These are phyloP conservation scores for Labeo calbasu DNA, from an alignment of 2,797 vertebrate species.

Conservation along the genomic window DNA sequence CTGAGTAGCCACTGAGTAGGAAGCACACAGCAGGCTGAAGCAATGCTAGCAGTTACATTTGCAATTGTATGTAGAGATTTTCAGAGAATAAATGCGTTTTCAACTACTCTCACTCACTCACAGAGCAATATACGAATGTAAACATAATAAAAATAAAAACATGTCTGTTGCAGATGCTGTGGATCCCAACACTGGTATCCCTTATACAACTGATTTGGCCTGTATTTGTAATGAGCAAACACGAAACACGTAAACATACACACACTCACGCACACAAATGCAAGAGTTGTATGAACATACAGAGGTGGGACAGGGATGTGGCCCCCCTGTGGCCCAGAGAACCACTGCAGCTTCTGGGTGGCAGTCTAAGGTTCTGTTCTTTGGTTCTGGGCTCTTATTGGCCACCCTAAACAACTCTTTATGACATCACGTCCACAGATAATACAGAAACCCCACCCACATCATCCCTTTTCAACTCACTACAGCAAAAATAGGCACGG, in stretches of 20 bases:
- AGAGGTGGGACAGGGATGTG: constrained; percentile 9
- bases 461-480: constrained; percentile 1
- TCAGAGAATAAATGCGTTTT: constrained; percentile 8
- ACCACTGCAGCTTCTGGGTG: constrained; percentile 62
- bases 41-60: neutral
- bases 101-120: constrained; percentile 6
- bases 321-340: constrained; percentile 67
- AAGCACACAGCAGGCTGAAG: constrained; percentile 31
- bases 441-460: constrained; percentile 15
- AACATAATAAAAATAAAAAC: constrained; percentile 67
- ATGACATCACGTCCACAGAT: constrained; percentile 22
- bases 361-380: constrained; percentile 36
- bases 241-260: neutral
- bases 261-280: neutral
- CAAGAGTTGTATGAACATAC: neutral
- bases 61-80: neutral
- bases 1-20: constrained; percentile 16
- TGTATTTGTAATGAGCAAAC: constrained; percentile 1
- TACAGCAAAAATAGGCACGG: constrained; percentile 29
- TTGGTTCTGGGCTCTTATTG: constrained; percentile 44
- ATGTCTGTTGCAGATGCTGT: constrained; percentile 57
- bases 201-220: constrained; percentile 4
- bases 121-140: constrained; percentile 64
- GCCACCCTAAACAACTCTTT: neutral
- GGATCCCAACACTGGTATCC: neutral